Conservation (phyloP, 2,888 invertebrate genomes). For the Chloroclysta siterata region DNA sequence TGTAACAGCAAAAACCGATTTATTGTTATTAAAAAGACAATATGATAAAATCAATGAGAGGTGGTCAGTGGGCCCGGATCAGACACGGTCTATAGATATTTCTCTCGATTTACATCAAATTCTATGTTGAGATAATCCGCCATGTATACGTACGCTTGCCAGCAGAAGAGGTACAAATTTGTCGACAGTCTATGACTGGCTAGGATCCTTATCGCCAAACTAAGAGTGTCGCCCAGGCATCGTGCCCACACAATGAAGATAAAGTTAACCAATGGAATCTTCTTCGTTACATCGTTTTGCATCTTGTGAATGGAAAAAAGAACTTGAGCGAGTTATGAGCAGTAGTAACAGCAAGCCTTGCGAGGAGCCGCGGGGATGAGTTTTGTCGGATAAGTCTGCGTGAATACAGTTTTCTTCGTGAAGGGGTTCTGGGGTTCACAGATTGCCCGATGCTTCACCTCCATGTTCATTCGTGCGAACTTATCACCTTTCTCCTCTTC, state of each 20-base stretch:
- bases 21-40: not conserved
- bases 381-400: slow-evolving; percentile 73
- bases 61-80: not conserved
- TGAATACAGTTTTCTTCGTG: slow-evolving; percentile 61
- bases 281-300: slow-evolving; percentile 12
- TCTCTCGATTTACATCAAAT: slow-evolving; percentile 12
- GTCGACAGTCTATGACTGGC: slow-evolving; percentile 61
- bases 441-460: slow-evolving; percentile 63
- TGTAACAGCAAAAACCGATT: no score
- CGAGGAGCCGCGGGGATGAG: slow-evolving; percentile 72
- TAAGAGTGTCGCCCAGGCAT: slow-evolving; percentile 17
- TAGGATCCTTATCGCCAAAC: slow-evolving; percentile 50
- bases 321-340: slow-evolving; percentile 48
- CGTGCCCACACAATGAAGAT: slow-evolving; percentile 23
- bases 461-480: slow-evolving; percentile 72
- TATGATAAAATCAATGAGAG: not conserved
- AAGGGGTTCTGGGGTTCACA: slow-evolving; percentile 67
- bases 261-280: slow-evolving; percentile 16
- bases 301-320: slow-evolving; percentile 12
- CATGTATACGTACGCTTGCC: slow-evolving; percentile 57
- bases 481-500: slow-evolving; percentile 79
- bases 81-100: slow-evolving; percentile 2
- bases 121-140: slow-evolving; percentile 51
- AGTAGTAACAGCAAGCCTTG: slow-evolving; percentile 68
- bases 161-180: slow-evolving; percentile 63